A percentile compares a stretch with the other conserved stretches of the same genome.
These are phyloP conservation scores for Brachypteracias leptosomus DNA, from an alignment of 2,113 vertebrate species.

Conservation along the genomic window DNA sequence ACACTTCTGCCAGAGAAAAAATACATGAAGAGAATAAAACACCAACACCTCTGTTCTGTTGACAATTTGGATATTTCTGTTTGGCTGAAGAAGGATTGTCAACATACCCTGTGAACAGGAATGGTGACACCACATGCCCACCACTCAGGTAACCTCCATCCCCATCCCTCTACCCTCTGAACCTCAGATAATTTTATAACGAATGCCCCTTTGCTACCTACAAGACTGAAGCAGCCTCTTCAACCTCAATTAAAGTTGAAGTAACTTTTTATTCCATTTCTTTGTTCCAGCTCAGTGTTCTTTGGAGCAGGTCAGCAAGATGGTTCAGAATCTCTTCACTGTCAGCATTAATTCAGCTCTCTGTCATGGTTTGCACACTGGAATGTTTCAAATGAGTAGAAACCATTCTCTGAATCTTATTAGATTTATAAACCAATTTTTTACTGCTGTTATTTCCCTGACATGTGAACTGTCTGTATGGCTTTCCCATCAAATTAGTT, in stretches of 20 bases:
- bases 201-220: background rate
- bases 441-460: background rate
- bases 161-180: background rate
- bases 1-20: background rate
- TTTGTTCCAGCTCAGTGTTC: background rate
- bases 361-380: background rate
- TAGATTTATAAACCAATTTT: slow-evolving; percentile 6
- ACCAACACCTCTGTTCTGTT: background rate
- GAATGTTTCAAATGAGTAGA: slow-evolving; percentile 33
- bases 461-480: background rate
- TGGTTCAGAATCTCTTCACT: background rate
- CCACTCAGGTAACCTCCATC: background rate
- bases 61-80: background rate
- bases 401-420: background rate
- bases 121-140: background rate
- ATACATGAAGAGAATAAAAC: background rate
- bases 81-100: background rate
- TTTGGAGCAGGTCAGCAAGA: background rate
- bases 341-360: slow-evolving; percentile 8
- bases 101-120: background rate
- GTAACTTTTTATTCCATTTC: background rate
- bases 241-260: background rate
- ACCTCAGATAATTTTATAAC: background rate
- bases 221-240: background rate
- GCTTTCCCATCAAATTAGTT: background rate